phyloP scores from a whole-genome alignment of 2,797 vertebrate species.

The Ceyx erithaca region DNA sequence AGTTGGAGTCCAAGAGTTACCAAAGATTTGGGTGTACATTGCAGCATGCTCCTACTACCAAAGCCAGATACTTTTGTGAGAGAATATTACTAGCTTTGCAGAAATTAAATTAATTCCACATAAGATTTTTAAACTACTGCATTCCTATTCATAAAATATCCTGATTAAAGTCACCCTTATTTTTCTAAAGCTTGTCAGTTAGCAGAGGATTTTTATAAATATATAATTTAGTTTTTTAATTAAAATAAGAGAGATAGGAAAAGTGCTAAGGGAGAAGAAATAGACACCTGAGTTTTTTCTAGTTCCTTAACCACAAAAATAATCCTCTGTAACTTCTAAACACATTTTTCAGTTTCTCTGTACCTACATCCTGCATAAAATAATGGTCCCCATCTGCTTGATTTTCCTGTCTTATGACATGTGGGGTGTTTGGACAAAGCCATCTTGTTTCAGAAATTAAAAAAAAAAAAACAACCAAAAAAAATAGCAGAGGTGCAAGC shows the following conservation, averaged over 20 bases:
- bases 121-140: neutral
- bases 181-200: neutral
- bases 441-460: neutral
- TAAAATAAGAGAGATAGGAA: neutral
- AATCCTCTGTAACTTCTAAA: neutral
- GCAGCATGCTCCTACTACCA: neutral
- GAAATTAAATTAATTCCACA: neutral
- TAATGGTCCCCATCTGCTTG: neutral
- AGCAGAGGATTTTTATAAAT: neutral
- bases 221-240: rapidly evolving
- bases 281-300: neutral
- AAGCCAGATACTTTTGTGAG: neutral
- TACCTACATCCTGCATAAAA: neutral
- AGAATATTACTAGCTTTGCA: neutral
- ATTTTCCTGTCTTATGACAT: neutral
- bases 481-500: neutral
- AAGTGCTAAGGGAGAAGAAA: neutral
- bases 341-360: neutral
- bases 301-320: neutral
- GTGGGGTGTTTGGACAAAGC: neutral
- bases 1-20: neutral
- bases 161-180: neutral
- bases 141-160: neutral
- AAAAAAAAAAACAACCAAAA: neutral
- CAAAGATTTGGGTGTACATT: neutral